Evolutionary conservation across 1,140 invertebrate genomes (phyloP).

Genomic region (Bombus fervidus): DNA sequence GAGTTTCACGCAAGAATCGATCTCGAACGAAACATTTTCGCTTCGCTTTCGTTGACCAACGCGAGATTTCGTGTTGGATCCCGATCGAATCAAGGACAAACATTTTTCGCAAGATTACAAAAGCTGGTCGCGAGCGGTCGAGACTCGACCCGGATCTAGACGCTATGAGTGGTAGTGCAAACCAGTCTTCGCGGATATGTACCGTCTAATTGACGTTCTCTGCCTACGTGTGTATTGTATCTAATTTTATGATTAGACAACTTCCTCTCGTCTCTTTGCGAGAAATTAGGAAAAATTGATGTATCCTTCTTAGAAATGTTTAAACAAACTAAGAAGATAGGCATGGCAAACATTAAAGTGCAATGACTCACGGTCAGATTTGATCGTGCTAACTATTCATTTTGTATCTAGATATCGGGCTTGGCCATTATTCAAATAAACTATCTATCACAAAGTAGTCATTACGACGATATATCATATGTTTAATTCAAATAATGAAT

Average conservation of each 20-base stretch:
- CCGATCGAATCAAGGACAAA: conserved; percentile 1
- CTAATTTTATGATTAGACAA: conserved; percentile 32
- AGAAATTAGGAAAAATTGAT: not conserved
- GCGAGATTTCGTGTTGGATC: not conserved
- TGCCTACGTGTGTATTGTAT: conserved; percentile 32
- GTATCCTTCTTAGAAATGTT: not conserved
- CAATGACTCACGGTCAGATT: not conserved
- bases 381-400: not conserved
- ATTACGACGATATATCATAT: too few relatives aligned
- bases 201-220: conserved; percentile 34
- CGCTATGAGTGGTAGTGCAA: not conserved
- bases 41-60: too few relatives aligned
- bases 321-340: too few relatives aligned
- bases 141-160: conserved; percentile 36
- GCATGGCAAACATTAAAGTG: not conserved
- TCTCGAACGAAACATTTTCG: not conserved
- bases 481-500: too few relatives aligned
- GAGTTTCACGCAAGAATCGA: not conserved
- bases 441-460: too few relatives aligned
- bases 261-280: not conserved
- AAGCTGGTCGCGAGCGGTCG: not conserved
- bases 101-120: conserved; percentile 1
- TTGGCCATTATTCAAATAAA: too few relatives aligned
- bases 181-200: conserved; percentile 34
- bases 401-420: not conserved